Evolutionary conservation across 2,888 invertebrate genomes (phyloP).

Genomic region (Papilio elwesi): DNA sequence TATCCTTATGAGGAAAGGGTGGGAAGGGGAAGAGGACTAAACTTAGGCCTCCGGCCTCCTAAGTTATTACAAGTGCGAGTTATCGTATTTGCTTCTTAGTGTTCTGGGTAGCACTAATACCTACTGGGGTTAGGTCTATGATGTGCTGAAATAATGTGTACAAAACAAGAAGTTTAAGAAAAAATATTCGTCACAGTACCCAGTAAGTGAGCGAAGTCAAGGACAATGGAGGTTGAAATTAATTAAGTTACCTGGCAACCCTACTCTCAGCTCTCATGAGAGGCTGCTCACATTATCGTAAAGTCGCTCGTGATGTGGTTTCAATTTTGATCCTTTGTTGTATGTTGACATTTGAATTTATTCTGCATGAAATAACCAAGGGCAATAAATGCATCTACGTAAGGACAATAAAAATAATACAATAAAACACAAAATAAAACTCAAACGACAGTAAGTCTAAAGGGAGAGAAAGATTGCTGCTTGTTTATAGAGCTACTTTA

Average conservation of each 20-base stretch:
- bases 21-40: too few species aligned
- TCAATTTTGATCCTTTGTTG: slow-evolving; percentile 28
- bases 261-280: slow-evolving; percentile 28
- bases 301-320: slow-evolving; percentile 34
- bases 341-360: slow-evolving; percentile 23
- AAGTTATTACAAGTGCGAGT: too few species aligned
- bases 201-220: neutral
- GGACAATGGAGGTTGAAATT: neutral
- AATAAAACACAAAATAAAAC: neutral
- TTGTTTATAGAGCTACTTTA: neutral
- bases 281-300: slow-evolving; percentile 36
- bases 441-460: neutral
- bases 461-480: neutral
- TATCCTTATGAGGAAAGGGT: too few species aligned
- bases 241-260: slow-evolving; percentile 14
- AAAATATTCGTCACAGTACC: neutral
- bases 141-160: too few species aligned
- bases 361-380: slow-evolving; percentile 6
- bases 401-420: slow-evolving; percentile 3
- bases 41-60: too few species aligned
- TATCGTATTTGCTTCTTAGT: too few species aligned
- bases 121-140: too few species aligned
- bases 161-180: neutral
- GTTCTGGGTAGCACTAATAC: too few species aligned
- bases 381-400: slow-evolving; percentile 9